Percentiles rank a stretch among this genome's conserved stretches.
Conservation (phyloP, 2,888 invertebrate genomes). For the Torymus auratus region DNA sequence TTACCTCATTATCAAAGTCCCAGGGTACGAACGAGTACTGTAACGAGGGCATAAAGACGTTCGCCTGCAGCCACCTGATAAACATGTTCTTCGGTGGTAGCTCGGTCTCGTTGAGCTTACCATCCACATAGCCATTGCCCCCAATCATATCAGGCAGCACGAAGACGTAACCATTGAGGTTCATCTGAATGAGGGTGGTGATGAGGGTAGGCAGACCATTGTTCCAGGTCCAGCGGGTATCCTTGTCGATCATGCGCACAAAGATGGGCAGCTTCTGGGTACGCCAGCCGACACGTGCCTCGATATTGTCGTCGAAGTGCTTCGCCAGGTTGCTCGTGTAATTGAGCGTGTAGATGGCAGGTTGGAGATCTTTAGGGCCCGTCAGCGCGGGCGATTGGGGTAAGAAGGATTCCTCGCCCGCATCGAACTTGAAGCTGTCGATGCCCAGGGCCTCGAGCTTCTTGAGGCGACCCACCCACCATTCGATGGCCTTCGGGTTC, state of each 20-base stretch:
- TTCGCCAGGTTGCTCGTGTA: slow-evolving; percentile 80
- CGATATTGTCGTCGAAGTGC: slow-evolving; percentile 81
- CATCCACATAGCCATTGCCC: slow-evolving; percentile 82
- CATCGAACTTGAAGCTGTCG: slow-evolving; percentile 89
- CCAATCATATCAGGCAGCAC: slow-evolving; percentile 90
- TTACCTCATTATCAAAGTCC: slow-evolving; percentile 81
- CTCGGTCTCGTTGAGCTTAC: slow-evolving; percentile 75
- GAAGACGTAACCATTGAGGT: slow-evolving; percentile 79
- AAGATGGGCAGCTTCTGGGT: slow-evolving; percentile 85
- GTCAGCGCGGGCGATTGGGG: slow-evolving; percentile 81
- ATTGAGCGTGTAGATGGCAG: slow-evolving; percentile 79
- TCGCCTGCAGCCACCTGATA: slow-evolving; percentile 88
- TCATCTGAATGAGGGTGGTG: slow-evolving; percentile 83
- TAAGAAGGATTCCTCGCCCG: slow-evolving; percentile 86
- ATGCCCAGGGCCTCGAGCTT: slow-evolving; percentile 82
- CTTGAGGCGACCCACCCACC: slow-evolving; percentile 79
- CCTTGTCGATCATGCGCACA: slow-evolving; percentile 88
- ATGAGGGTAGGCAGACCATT: slow-evolving; percentile 86
- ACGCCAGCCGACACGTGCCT: slow-evolving; percentile 83
- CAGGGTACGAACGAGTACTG: slow-evolving; percentile 90
- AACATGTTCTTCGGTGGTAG: slow-evolving; percentile 80
- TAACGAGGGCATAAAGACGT: slow-evolving; percentile 86
- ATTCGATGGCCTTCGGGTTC: slow-evolving; percentile 81
- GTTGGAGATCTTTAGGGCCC: slow-evolving; percentile 79
- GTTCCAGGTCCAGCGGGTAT: slow-evolving; percentile 83